Evolutionary conservation across 2,888 invertebrate genomes (phyloP), one percentile per base, ranked within the genome.

Genomic region (Unio pictorum): DNA sequence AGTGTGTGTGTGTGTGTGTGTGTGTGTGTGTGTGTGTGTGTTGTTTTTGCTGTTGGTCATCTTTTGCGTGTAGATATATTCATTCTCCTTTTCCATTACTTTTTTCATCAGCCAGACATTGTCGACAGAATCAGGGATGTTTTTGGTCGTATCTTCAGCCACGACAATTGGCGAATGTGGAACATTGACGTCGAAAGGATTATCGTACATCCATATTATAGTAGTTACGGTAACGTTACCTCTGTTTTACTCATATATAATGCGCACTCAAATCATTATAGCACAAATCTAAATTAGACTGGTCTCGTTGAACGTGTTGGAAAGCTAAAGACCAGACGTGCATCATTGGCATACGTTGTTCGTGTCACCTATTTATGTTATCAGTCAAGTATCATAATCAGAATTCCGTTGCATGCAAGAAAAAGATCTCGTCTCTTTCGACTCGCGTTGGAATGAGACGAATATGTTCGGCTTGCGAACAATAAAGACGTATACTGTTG

Each of bases 161-260:
- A 69, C 18, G 57, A 73, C 30, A 79, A 82, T 20, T 81, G 84
- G 83, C 65, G 73, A 59, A 66, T 80, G 28, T 86, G 84, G 86
- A 71, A 80, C 15, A 76, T 83, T 7, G 80, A 81, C 57, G 82
- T 80, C 3, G 74, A 78, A 5, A 76, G 75, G 45, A 82, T 87
- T 20, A 73, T 87, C 11, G 71, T 87, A 17, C 84, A 87, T 69
- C 87, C 85, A 6, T 62, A 69, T 1, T 87, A 86, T 71, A 67
- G 75, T n/a, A 60, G 30, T 56, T 30, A 65, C 17, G 73, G 82
- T 81, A 74, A 63, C 62, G 8, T 26, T 56, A 4, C 45, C 1
- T 45, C 45, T 45, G 45, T 45, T 45, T 45, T 45, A 15, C 45
- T 45, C 45, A 15, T 45, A 11, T 45, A 45, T 45, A 45, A 45